Percentiles rank a stretch among this genome's conserved stretches.
These are phyloP conservation scores for Erannis defoliaria DNA, from an alignment of 2,888 invertebrate species.

Conservation along the genomic window DNA sequence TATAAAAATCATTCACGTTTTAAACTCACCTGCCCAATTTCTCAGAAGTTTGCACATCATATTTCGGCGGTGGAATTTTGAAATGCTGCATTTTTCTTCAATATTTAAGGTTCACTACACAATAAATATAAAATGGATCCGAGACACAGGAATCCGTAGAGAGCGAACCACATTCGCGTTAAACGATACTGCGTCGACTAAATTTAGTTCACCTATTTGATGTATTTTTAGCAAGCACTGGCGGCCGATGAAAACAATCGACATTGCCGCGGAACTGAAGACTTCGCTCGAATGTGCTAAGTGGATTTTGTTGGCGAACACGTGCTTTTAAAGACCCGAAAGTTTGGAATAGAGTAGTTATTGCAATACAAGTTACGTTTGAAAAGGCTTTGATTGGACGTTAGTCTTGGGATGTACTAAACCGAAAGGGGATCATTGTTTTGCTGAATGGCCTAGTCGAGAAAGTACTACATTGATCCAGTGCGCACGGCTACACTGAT, in stretches of 20 bases:
- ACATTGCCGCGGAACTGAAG: conserved; percentile 5
- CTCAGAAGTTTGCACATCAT: conserved; percentile 67
- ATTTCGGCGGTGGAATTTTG: conserved; percentile 61
- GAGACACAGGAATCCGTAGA: conserved; percentile 24
- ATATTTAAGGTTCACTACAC: conserved; percentile 8
- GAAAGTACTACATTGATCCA: too few relatives aligned
- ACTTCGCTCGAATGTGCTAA: neutral
- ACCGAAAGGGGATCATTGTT: too few relatives aligned
- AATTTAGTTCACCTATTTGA: conserved; percentile 44
- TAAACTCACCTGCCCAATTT: conserved; percentile 72
- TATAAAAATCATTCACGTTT: neutral
- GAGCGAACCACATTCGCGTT: conserved; percentile 24
- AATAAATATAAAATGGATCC: conserved; percentile 22
- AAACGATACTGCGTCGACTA: conserved; percentile 41
- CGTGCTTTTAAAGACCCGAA: too few relatives aligned
- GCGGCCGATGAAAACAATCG: conserved; percentile 33
- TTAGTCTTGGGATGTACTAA: too few relatives aligned
- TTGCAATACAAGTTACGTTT: too few relatives aligned
- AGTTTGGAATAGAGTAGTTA: too few relatives aligned
- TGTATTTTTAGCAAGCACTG: conserved; percentile 35
- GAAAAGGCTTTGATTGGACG: too few relatives aligned
- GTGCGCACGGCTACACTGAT: too few relatives aligned
- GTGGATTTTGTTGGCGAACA: neutral
- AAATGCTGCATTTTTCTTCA: conserved; percentile 19
- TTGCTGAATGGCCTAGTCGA: too few relatives aligned